Evolutionary conservation across 2,113 vertebrate species (phyloP), one percentile per base, ranked within the genome.

Genomic region (Pholis gunnellus): DNA sequence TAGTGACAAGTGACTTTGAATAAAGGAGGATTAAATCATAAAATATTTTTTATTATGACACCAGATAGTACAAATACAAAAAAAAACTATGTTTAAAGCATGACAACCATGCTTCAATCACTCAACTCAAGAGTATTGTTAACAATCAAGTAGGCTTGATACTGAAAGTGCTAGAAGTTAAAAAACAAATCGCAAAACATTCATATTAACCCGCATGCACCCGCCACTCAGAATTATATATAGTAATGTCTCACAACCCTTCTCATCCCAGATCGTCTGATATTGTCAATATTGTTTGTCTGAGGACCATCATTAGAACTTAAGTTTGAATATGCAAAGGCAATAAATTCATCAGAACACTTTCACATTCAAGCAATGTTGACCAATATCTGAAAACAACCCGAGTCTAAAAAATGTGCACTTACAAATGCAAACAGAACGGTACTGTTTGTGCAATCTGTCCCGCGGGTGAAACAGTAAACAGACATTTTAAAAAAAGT

Each of bases 11-110:
- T 82, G 64, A 79, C 36, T 36, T 48, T 22, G 18, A 81, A 63
- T 67, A 1, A n/a, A 36, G 27, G 78, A 14, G 17, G 34, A 27
- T 22, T 46, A 59, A 81, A 40, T 66, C 42, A 40, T 73, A 6
- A 70, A 46, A 84, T 65, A 1, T 40, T 75, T 77, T 94, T 93
- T 93, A 94, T 92, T 93, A 71, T 10, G 61, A 83, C 66, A 88
- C 31, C 52, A 79, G 25, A 18, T 15, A 38, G 66, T 90, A 88
- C 75, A 93, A 80, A 87, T 80, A 72, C 2, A 76, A 64, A 80
- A 91, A 50, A 75, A 82, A 54, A 48, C 38, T 34, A 6, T 34
- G 31, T 50, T 71, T 3, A 75, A 17, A 68, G 69, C 34, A 74
- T 48, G 2, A 61, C 34, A 56, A 78, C 31, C 76, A 75, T 83